Conservation (phyloP, 1,140 invertebrate genomes). For the Hydropsyche tenuis region DNA sequence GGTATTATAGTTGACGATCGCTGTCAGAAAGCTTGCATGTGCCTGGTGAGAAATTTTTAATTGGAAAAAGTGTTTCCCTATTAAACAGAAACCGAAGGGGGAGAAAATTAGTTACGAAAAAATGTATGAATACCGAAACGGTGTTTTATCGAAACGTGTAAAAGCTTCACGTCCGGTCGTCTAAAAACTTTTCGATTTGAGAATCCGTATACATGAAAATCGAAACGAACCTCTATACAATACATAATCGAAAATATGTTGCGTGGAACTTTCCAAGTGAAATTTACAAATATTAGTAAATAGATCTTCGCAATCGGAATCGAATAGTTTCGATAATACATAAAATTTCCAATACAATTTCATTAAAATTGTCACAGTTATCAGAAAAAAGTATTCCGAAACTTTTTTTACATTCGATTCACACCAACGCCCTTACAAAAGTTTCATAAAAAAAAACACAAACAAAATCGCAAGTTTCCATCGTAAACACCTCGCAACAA, state of each 20-base stretch:
- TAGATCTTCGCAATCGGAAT: not conserved
- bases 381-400: no score
- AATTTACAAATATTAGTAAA: no score
- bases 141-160: slow-evolving; percentile 3
- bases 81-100: slow-evolving; percentile 37
- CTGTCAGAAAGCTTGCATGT: slow-evolving; percentile 25
- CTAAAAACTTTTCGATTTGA: not conserved
- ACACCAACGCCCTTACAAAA: no score
- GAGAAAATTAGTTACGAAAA: slow-evolving; percentile 43
- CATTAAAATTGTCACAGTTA: no score
- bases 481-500: no score
- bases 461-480: no score
- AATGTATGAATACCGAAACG: slow-evolving; percentile 10
- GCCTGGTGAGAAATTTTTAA: slow-evolving; percentile 43
- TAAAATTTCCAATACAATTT: no score
- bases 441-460: no score
- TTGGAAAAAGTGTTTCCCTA: slow-evolving; percentile 45
- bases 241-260: no score
- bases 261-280: no score
- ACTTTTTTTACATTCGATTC: no score
- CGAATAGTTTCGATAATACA: no score
- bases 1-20: not conserved
- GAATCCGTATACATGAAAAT: not conserved
- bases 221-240: not conserved
- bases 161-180: not conserved